These are phyloP conservation scores for Syndactyla subalaris DNA, from an alignment of 2,797 vertebrate species.

Conservation along the genomic window DNA sequence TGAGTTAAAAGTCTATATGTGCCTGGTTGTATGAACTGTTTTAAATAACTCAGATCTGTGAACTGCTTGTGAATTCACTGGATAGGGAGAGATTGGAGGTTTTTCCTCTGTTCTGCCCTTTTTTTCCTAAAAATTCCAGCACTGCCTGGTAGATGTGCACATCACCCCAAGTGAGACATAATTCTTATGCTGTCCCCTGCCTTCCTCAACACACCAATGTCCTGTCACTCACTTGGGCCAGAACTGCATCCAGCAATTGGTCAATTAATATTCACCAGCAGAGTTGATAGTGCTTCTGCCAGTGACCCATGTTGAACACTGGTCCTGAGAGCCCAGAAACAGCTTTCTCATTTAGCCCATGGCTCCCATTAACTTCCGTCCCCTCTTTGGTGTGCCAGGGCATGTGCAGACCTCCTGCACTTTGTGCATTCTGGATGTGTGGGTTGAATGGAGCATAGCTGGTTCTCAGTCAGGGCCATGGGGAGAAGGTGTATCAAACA, in stretches of 20 bases:
- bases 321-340: neutral
- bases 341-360: neutral
- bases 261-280: neutral
- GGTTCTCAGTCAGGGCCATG: neutral
- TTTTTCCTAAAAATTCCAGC: neutral
- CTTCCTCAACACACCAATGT: fast-evolving
- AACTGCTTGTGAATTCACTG: neutral
- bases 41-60: neutral
- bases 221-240: neutral
- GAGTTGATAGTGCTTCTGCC: neutral
- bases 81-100: neutral
- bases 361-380: neutral
- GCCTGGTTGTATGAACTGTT: neutral
- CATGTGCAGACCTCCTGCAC: neutral
- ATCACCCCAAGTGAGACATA: neutral
- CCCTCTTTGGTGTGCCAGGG: neutral
- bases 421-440: neutral
- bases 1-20: fast-evolving
- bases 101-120: neutral
- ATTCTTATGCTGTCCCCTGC: neutral
- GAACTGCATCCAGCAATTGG: neutral
- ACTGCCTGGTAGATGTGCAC: neutral
- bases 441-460: neutral
- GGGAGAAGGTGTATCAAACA: slow-evolving; percentile 4
- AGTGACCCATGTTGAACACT: neutral